Base-by-base conservation (phyloP, 2,888 invertebrate species). In the Crioceris asparagi region DNA sequence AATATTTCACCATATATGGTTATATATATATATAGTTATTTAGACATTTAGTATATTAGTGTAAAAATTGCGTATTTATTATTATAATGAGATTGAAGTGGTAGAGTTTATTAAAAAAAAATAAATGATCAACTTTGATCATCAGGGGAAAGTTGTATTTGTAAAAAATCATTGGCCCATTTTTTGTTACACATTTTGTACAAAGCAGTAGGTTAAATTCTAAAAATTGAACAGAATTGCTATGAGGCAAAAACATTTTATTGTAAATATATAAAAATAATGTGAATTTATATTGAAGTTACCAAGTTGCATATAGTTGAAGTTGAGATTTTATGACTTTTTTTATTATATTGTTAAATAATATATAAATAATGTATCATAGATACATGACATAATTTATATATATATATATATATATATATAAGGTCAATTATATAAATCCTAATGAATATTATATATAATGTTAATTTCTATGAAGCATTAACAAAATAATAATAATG, bases 381-480 rank as follows among this genome's bases (percentile, higher is more conserved):
- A 17, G 17, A 29, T 3, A 2, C 11, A 29, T 16, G 16, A 17
- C 6, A 2, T 1, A 40, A 33, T 40, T 39, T 36, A 26, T 36
- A 43, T 46, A 41, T 40, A 39, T 46, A 41, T 35, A 41, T n/a
- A n/a, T n/a, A n/a, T n/a, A n/a, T 48, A 48, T 43, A 45, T 38
- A 14, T 48, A 55, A 56, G 55, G 56, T 58, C 56, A 58, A 58
- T 58, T 58, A 51, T 41, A 36, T n/a, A n/a, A n/a, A n/a, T n/a
- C n/a, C 38, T 42, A 18, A 35, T 16, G 34, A 46, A 42, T 35
- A 35, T 35, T 29, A 36, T 36, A 17, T 32, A 44, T 43, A 44
- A 40, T 44, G 42, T 46, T 44, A 42, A 46, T 46, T 46, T 46
- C 38, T 43, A 41, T 44, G 29, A 39, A 46, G 34, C 37, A 44